phyloP scores from a whole-genome alignment of 23 tunicate species.

The Halocynthia aurantium region DNA sequence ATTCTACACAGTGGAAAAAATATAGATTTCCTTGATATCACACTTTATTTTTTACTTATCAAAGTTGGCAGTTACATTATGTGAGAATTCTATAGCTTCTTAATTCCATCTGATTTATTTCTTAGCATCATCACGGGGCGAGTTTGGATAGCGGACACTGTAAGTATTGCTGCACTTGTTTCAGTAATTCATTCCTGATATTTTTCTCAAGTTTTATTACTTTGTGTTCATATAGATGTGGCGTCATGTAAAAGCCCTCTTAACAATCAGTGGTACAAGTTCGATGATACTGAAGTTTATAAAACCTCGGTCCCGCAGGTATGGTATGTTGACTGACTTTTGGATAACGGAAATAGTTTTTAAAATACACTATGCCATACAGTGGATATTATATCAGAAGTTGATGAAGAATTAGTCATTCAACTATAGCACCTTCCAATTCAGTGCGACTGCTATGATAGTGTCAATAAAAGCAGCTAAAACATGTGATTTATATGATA shows the following conservation, averaged over 20 bases:
- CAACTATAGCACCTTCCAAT: not conserved
- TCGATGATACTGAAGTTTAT: slow-evolving; percentile 71
- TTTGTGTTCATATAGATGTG: not conserved
- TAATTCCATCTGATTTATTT: no score
- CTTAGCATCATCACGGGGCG: slow-evolving; percentile 71
- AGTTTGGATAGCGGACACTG: slow-evolving; percentile 86
- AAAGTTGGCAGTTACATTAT: no score
- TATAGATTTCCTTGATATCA: no score
- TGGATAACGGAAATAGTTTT: not conserved
- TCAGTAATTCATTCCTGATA: not conserved
- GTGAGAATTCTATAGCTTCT: no score
- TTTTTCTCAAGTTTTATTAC: not conserved
- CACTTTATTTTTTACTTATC: no score
- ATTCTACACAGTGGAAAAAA: no score
- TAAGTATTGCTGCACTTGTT: slow-evolving; percentile 5
- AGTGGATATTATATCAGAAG: no score
- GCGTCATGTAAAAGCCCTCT: slow-evolving; percentile 68
- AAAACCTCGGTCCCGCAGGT: slow-evolving; percentile 40
- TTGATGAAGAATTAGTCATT: no score
- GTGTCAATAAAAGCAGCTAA: not conserved
- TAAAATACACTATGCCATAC: not conserved
- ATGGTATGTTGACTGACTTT: not conserved
- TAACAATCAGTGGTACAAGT: slow-evolving; percentile 70
- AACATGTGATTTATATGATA: no score
- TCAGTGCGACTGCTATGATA: not conserved